Conservation (phyloP, 1,140 invertebrate genomes). For the Eueides isabella region DNA sequence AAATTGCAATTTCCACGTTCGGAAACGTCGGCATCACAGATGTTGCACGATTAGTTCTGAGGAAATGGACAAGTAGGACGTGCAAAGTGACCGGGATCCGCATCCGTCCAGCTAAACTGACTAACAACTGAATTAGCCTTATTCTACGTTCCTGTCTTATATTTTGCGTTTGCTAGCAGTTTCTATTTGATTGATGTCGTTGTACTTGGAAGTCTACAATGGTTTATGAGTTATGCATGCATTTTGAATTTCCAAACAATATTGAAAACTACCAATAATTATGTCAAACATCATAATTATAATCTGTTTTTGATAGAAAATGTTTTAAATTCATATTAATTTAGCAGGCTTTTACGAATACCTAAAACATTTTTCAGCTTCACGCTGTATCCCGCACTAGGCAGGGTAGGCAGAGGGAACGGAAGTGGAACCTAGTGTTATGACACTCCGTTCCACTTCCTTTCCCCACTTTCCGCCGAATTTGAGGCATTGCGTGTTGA, state of each 20-base stretch:
- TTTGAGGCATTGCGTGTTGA: no score
- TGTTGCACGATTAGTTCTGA: conserved; percentile 45
- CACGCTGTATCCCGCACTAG: no score
- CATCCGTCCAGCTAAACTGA: conserved; percentile 47
- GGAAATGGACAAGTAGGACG: conserved; percentile 53
- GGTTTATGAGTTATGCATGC: background rate
- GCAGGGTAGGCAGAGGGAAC: no score
- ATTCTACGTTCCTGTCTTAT: conserved; percentile 36
- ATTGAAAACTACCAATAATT: no score
- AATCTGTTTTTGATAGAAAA: no score
- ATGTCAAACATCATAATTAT: no score
- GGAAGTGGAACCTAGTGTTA: no score
- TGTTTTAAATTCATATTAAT: no score
- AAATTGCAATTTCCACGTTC: conserved; percentile 48
- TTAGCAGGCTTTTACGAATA: no score
- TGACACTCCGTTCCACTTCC: no score
- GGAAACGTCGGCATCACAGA: conserved; percentile 48
- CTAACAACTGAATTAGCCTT: conserved; percentile 42
- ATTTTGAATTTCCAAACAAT: background rate
- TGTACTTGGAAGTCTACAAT: background rate
- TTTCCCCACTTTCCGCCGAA: no score
- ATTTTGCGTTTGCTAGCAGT: conserved; percentile 19
- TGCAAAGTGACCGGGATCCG: conserved; percentile 49
- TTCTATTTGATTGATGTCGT: conserved; percentile 12
- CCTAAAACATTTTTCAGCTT: no score